Evolutionary conservation across 64 coral and sea anemone genomes (phyloP).

Genomic region (Astreopora myriophthalma): DNA sequence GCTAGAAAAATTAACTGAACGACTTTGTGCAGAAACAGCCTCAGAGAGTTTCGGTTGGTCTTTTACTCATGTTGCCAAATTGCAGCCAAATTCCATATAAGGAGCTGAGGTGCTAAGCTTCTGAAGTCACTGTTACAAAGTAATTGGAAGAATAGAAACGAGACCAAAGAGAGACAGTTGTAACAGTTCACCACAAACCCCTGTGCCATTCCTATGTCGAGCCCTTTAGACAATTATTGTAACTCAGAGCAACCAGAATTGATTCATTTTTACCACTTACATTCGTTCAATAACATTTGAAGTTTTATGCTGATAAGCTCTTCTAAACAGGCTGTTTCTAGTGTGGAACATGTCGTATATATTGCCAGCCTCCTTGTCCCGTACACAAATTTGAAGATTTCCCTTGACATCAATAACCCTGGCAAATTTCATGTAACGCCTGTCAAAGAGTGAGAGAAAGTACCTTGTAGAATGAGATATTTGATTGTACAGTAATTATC

Average conservation of each 20-base stretch:
- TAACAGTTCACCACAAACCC: too few species aligned
- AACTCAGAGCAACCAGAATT: neutral
- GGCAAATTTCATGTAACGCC: conserved; percentile 91
- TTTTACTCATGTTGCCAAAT: too few species aligned
- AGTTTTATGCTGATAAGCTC: conserved; percentile 98
- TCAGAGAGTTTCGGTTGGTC: too few species aligned
- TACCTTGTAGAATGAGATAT: neutral
- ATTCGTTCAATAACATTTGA: conserved; percentile 93
- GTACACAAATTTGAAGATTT: conserved; percentile 82
- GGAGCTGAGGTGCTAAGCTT: too few species aligned
- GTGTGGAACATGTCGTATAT: conserved; percentile 99
- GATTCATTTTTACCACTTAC: conserved; percentile 35
- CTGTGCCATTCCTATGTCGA: too few species aligned
- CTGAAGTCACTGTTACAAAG: too few species aligned
- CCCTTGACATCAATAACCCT: conserved; percentile 81
- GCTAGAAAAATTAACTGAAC: too few species aligned
- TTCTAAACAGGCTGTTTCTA: conserved; percentile 75
- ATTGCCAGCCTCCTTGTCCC: conserved; percentile 93
- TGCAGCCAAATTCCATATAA: too few species aligned
- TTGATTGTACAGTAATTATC: neutral
- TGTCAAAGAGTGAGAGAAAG: conserved; percentile 1
- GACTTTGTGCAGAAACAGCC: too few species aligned
- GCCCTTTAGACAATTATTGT: neutral
- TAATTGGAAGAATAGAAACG: too few species aligned
- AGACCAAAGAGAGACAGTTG: too few species aligned